Evolutionary conservation across 2,113 vertebrate genomes (phyloP).

Genomic region (Notechis scutatus): DNA sequence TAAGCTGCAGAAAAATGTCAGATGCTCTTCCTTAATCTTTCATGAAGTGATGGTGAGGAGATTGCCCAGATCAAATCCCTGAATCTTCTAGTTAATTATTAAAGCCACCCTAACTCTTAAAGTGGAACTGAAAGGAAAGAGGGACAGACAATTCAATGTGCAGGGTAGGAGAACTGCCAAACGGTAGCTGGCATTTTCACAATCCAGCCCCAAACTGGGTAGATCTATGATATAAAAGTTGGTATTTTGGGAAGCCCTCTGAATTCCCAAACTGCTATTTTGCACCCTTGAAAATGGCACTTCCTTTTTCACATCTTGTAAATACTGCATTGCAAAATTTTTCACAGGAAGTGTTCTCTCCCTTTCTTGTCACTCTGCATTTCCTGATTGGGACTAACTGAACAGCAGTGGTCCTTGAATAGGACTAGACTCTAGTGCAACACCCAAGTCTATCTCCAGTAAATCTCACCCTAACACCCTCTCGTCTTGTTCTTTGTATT

Average conservation of each 20-base stretch:
- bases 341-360: not conserved
- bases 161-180: not conserved
- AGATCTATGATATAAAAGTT: not conserved
- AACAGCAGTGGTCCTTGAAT: not conserved
- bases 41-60: not conserved
- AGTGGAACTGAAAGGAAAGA: not conserved
- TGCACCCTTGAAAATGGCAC: no score
- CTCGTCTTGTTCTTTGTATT: not conserved
- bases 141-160: not conserved
- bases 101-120: not conserved
- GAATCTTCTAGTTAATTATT: not conserved
- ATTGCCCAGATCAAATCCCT: not conserved
- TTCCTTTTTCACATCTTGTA: not conserved
- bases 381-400: not conserved
- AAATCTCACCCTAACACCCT: not conserved
- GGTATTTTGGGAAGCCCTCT: not conserved
- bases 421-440: not conserved
- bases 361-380: not conserved
- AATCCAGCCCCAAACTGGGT: not conserved
- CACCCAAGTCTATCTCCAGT: not conserved
- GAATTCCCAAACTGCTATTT: not conserved
- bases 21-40: not conserved
- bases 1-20: not conserved
- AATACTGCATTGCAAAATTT: not conserved
- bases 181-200: not conserved